These are phyloP conservation scores for Lepisosteus oculatus DNA, from an alignment of 2,113 vertebrate genomes.

Conservation along the genomic window DNA sequence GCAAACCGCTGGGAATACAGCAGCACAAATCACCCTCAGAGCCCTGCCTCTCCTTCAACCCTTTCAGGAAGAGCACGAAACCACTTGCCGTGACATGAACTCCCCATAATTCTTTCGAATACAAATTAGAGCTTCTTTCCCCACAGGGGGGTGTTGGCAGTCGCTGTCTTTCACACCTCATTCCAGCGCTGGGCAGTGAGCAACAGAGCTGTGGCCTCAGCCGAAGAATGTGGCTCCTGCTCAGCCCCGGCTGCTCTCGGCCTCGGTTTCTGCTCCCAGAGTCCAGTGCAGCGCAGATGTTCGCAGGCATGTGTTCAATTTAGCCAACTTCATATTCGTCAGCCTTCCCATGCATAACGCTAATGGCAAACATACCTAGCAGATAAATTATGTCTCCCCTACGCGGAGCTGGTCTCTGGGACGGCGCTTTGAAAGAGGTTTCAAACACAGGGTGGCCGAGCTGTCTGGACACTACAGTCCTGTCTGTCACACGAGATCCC, in stretches of 20 bases:
- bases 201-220: constrained; percentile 36
- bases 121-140: constrained; percentile 18
- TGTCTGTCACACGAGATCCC: no score
- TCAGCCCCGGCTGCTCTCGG: not conserved
- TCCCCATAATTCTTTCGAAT: constrained; percentile 31
- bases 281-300: constrained; percentile 15
- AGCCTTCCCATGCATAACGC: not conserved
- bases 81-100: constrained; percentile 21
- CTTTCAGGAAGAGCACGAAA: constrained; percentile 32
- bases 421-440: not conserved
- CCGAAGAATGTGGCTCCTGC: constrained; percentile 15
- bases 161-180: constrained; percentile 51
- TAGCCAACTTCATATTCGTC: constrained; percentile 27
- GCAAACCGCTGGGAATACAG: no score
- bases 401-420: constrained; percentile 32
- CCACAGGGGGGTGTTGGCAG: constrained; percentile 32
- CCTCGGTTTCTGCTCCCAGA: constrained; percentile 12
- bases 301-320: constrained; percentile 23
- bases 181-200: constrained; percentile 52
- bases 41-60: constrained; percentile 4
- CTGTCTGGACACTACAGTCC: no score
- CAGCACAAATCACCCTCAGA: not conserved
- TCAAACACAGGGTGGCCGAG: constrained; percentile 1
- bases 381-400: constrained; percentile 14
- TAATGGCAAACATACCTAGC: not conserved